Percentiles rank a stretch among this genome's conserved stretches.
phyloP scores from a whole-genome alignment of 2,113 vertebrate genomes.

The Corythaeola cristata region DNA sequence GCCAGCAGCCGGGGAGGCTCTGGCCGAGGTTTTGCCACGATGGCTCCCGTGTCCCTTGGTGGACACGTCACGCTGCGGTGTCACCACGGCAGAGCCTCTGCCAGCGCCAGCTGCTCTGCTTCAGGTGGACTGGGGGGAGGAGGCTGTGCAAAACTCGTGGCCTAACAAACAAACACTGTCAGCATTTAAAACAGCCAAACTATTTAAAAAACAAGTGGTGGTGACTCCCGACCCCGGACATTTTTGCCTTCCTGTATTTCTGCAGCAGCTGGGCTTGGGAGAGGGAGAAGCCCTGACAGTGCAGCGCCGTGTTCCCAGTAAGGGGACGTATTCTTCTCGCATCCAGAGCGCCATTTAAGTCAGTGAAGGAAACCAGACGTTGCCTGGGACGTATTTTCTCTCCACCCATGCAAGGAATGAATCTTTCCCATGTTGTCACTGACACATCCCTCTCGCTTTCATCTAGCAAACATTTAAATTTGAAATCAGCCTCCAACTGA shows the following conservation, averaged over 20 bases:
- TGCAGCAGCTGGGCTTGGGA: neutral
- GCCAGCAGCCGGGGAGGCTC: fast-evolving
- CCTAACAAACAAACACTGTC: neutral
- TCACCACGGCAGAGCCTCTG: fast-evolving
- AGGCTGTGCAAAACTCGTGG: neutral
- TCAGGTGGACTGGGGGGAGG: neutral
- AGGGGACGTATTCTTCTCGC: neutral
- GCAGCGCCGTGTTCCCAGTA: fast-evolving
- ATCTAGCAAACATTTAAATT: neutral
- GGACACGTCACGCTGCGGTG: fast-evolving
- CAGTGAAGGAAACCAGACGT: neutral
- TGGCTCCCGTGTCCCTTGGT: neutral
- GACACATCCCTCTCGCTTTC: neutral
- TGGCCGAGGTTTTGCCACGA: neutral
- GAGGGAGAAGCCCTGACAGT: neutral
- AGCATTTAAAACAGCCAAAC: neutral
- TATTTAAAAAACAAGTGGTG: neutral
- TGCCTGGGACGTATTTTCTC: neutral
- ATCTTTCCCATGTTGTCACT: neutral
- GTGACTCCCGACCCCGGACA: neutral
- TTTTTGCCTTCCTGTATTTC: neutral
- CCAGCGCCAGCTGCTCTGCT: neutral
- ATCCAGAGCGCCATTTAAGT: neutral
- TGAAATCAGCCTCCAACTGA: neutral
- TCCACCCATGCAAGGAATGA: neutral